Percentiles rank a stretch among this genome's conserved stretches.
Conservation (phyloP, 2,797 vertebrate species). For the Gymnocypris eckloni region DNA sequence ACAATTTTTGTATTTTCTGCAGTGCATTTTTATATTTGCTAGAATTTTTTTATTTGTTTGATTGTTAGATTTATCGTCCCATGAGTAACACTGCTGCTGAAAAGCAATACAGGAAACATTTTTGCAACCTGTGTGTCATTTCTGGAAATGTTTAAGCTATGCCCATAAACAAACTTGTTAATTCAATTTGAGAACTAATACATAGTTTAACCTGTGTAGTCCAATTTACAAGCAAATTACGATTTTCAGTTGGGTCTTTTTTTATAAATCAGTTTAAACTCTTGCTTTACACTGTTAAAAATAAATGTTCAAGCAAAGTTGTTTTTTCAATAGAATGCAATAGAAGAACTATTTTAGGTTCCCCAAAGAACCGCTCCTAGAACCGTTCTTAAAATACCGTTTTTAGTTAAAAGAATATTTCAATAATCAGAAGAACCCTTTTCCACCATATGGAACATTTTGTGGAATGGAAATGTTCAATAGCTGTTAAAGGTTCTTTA, state of each 20-base stretch:
- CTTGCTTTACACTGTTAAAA: not conserved
- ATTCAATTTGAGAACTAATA: not conserved
- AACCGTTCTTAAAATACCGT: not conserved
- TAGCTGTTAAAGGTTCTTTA: not conserved
- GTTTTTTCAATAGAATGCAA: not conserved
- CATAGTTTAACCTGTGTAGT: not conserved
- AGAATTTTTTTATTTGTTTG: not conserved
- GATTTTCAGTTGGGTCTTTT: not conserved
- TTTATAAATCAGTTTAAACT: not conserved
- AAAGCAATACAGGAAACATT: not conserved
- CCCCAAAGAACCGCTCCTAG: not conserved
- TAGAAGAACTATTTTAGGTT: not conserved
- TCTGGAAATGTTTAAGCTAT: not conserved
- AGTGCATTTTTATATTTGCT: not conserved
- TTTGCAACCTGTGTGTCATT: not conserved
- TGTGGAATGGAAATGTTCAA: not conserved
- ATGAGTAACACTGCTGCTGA: not conserved
- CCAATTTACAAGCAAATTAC: not conserved
- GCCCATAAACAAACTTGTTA: not conserved
- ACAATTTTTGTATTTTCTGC: not conserved
- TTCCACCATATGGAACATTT: not conserved
- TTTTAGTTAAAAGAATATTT: not conserved
- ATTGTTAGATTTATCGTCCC: not conserved
- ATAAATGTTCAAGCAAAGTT: not conserved
- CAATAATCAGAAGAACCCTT: not conserved